These are phyloP conservation scores for Myotis davidii DNA, from an alignment of 2,113 vertebrate species.

Conservation along the genomic window DNA sequence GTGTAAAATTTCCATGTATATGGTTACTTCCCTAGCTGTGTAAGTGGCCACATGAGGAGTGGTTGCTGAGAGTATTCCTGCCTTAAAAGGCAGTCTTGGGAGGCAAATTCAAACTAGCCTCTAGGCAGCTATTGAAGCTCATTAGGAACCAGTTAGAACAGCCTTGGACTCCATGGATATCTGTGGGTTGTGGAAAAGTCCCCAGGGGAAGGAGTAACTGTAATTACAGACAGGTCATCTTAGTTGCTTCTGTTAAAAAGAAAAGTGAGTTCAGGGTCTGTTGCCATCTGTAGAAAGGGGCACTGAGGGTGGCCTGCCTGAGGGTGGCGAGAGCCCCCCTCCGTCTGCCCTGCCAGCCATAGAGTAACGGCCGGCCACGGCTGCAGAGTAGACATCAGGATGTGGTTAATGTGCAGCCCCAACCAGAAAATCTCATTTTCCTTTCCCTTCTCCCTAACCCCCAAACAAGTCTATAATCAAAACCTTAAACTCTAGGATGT, in stretches of 20 bases:
- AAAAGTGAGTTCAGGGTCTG: not conserved
- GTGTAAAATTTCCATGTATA: not conserved
- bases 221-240: constrained; percentile 76
- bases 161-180: constrained; percentile 66
- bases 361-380: fast-evolving
- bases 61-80: not conserved
- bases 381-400: not conserved
- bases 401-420: not conserved
- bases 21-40: not conserved
- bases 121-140: constrained; percentile 71
- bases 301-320: not conserved
- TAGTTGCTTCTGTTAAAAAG: constrained; percentile 63
- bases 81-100: constrained; percentile 16
- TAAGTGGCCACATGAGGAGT: not conserved
- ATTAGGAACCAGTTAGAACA: constrained; percentile 76
- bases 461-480: not conserved
- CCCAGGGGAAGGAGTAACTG: constrained; percentile 55
- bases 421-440: not conserved
- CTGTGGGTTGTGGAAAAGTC: constrained; percentile 73
- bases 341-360: fast-evolving
- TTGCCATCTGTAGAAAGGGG: constrained; percentile 36
- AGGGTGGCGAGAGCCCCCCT: not conserved
- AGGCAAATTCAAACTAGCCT: constrained; percentile 56
- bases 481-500: not conserved
- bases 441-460: not conserved